Conservation (phyloP, 2,797 vertebrate species). For the Nothura maculosa region DNA sequence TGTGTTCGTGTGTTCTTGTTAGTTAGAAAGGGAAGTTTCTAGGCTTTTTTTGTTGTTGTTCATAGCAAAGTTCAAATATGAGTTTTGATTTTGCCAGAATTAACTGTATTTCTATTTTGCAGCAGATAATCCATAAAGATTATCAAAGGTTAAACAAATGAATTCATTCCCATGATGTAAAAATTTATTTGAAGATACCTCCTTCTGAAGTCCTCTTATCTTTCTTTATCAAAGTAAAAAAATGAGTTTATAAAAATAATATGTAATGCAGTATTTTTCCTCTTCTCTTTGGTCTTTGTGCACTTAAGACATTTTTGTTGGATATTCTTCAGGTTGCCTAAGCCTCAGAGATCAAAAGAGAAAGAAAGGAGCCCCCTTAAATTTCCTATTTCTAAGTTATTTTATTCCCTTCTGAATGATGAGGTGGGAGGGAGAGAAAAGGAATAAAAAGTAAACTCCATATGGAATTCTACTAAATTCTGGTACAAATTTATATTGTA, state of each 20-base stretch:
- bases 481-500: not conserved
- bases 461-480: not conserved
- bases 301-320: not conserved
- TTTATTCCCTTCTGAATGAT: not conserved
- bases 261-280: not conserved
- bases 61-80: not conserved
- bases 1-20: no score
- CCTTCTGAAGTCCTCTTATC: not conserved
- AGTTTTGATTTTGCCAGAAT: not conserved
- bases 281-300: not conserved
- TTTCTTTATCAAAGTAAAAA: not conserved
- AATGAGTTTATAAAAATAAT: not conserved
- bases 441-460: not conserved
- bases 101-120: not conserved
- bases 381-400: not conserved
- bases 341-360: not conserved
- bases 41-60: no score
- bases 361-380: not conserved
- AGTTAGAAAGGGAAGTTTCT: not conserved
- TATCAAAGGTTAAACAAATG: slow-evolving; percentile 10
- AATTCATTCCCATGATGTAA: not conserved
- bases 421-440: not conserved
- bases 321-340: not conserved
- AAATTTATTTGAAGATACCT: not conserved
- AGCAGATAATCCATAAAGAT: not conserved